phyloP scores from a whole-genome alignment of 1,140 invertebrate species.

The Gryon sp. region DNA sequence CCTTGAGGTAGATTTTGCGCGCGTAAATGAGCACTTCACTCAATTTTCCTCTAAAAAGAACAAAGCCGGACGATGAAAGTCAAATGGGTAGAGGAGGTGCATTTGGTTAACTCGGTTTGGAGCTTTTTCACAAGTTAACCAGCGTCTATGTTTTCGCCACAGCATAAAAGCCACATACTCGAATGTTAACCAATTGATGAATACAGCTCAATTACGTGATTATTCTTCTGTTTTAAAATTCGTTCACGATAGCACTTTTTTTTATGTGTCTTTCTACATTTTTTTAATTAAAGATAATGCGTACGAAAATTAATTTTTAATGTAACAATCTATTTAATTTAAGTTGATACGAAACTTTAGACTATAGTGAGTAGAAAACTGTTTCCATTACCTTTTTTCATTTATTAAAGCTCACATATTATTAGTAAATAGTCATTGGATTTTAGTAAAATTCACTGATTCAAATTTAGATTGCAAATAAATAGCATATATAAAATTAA shows the following conservation, averaged over 20 bases:
- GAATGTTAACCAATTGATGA: slow-evolving; percentile 56
- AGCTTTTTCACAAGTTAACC: slow-evolving; percentile 53
- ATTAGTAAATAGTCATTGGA: too few relatives aligned
- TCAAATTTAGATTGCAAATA: too few relatives aligned
- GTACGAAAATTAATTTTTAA: too few relatives aligned
- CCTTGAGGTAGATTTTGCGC: slow-evolving; percentile 19
- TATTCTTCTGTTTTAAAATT: slow-evolving; percentile 26
- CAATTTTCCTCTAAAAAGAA: slow-evolving; percentile 37
- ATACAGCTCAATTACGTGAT: slow-evolving; percentile 40
- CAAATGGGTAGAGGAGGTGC: slow-evolving; percentile 40
- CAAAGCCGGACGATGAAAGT: slow-evolving; percentile 45
- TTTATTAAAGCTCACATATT: too few relatives aligned
- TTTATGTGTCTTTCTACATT: not conserved
- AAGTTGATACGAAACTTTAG: too few relatives aligned
- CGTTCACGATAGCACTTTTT: slow-evolving; percentile 21
- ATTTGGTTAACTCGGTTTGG: slow-evolving; percentile 52
- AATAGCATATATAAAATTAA: too few relatives aligned
- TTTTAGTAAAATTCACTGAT: too few relatives aligned
- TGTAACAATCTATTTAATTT: too few relatives aligned
- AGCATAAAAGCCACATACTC: slow-evolving; percentile 38
- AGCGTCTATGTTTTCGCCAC: not conserved
- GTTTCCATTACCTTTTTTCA: too few relatives aligned
- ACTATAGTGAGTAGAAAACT: too few relatives aligned
- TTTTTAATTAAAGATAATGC: not conserved
- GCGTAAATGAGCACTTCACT: slow-evolving; percentile 23